A percentile compares a stretch with the other conserved stretches of the same genome.
phyloP scores from a whole-genome alignment of 1,140 invertebrate species.

The Drosophila lini region DNA sequence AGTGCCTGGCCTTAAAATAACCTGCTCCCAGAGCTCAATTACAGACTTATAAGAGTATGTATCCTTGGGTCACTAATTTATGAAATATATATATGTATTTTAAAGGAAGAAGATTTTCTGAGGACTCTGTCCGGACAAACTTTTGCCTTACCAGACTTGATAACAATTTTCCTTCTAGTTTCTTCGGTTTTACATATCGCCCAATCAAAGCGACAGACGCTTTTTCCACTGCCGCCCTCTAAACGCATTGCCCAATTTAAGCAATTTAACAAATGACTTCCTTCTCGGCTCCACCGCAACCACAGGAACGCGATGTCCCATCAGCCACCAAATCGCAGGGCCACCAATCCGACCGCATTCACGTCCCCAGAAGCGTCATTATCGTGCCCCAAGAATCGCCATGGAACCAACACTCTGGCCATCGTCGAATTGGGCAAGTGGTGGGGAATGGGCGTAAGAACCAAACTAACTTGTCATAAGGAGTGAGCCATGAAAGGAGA shows the following conservation, averaged over 20 bases:
- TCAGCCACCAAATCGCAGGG: constrained; percentile 24
- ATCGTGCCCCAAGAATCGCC: constrained; percentile 34
- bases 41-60: no score
- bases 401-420: constrained; percentile 23
- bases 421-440: constrained; percentile 23
- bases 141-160: constrained; percentile 19
- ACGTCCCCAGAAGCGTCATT: constrained; percentile 57
- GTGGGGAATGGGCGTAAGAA: constrained; percentile 12
- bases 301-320: constrained; percentile 40
- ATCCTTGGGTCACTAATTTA: not conserved
- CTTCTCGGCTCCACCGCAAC: constrained; percentile 38
- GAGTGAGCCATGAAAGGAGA: constrained; percentile 30
- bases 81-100: not conserved
- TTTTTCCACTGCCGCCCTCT: not conserved
- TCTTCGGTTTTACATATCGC: constrained; percentile 21
- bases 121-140: constrained; percentile 10
- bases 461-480: constrained; percentile 58
- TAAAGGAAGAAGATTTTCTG: not conserved
- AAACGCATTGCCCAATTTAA: constrained; percentile 37
- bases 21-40: not conserved
- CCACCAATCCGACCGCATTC: constrained; percentile 52
- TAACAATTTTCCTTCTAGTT: constrained; percentile 25
- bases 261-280: constrained; percentile 60
- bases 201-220: constrained; percentile 12
- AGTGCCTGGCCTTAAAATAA: not conserved